phyloP scores from a whole-genome alignment of 2,888 invertebrate genomes.

The Bimastos eiseni region DNA sequence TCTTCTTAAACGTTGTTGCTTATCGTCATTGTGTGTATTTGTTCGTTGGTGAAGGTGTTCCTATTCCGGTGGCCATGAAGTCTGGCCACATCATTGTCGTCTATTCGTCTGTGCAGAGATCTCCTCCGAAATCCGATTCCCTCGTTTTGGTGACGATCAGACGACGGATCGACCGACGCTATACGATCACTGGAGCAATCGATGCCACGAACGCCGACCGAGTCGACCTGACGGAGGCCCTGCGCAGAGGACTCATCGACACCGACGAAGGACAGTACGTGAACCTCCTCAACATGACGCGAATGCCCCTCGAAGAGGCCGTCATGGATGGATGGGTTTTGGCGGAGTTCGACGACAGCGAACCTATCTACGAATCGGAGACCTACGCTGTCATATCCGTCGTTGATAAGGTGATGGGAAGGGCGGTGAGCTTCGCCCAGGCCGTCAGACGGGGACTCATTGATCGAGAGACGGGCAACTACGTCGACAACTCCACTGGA shows the following conservation, averaged over 20 bases:
- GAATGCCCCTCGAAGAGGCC: constrained; percentile 40
- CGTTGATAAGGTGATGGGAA: constrained; percentile 43
- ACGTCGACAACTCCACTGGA: constrained; percentile 45
- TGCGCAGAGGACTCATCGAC: constrained; percentile 41
- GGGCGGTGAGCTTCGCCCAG: constrained; percentile 42
- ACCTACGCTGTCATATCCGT: constrained; percentile 46
- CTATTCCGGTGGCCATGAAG: constrained; percentile 47
- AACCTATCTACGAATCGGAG: constrained; percentile 40
- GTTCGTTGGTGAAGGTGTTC: constrained; percentile 31
- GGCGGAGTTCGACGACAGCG: constrained; percentile 40
- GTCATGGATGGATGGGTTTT: constrained; percentile 44
- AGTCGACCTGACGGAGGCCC: constrained; percentile 42
- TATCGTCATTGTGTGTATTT: no score
- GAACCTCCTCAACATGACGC: constrained; percentile 31
- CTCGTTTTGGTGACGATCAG: constrained; percentile 40
- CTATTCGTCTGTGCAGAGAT: constrained; percentile 50
- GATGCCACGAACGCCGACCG: constrained; percentile 42
- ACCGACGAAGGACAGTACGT: constrained; percentile 33
- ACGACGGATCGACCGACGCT: constrained; percentile 36
- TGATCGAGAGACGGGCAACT: constrained; percentile 44
- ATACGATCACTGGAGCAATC: constrained; percentile 40
- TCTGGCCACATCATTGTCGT: constrained; percentile 52
- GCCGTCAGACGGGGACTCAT: constrained; percentile 46
- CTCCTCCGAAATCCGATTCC: constrained; percentile 52
- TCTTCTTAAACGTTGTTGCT: neutral